A percentile compares a stretch with the other conserved stretches of the same genome.
phyloP scores from a whole-genome alignment of 2,888 invertebrate genomes.

The Agonopterix arenella region DNA sequence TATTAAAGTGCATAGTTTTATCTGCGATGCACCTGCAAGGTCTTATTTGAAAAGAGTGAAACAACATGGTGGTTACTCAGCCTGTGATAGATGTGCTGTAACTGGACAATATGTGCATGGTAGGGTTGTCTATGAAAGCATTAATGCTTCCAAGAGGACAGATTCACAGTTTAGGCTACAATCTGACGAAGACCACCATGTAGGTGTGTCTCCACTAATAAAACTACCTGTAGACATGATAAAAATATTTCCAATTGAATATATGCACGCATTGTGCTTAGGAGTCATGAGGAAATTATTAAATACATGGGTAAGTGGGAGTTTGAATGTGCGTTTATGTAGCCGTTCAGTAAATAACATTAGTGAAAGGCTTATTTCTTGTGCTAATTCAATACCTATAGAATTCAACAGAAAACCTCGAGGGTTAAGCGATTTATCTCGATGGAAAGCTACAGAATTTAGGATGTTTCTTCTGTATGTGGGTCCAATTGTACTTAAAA shows the following conservation, averaged over 20 bases:
- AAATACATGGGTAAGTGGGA: conserved; percentile 5
- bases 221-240: not conserved
- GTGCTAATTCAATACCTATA: not conserved
- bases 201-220: conserved; percentile 5
- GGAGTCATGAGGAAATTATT: conserved; percentile 7
- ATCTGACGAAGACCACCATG: conserved; percentile 9
- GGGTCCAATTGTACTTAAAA: not conserved
- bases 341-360: conserved; percentile 1
- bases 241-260: conserved; percentile 1
- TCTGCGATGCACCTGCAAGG: conserved; percentile 8
- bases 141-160: conserved; percentile 3
- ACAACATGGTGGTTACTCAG: conserved; percentile 7
- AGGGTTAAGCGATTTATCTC: conserved; percentile 1
- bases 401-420: conserved; percentile 2
- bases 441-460: conserved; percentile 5
- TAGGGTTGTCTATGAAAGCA: conserved; percentile 6
- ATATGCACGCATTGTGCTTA: conserved; percentile 8
- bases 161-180: conserved; percentile 4
- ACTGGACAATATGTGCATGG: conserved; percentile 4
- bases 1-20: conserved; percentile 5
- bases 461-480: conserved; percentile 1
- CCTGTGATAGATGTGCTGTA: conserved; percentile 8
- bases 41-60: conserved; percentile 6
- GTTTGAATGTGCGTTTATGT: conserved; percentile 5
- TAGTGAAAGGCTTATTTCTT: conserved; percentile 3